Percentiles rank a stretch among this genome's conserved stretches.
phyloP scores from a whole-genome alignment of 2,797 vertebrate genomes.

The Vespertilio murinus region DNA sequence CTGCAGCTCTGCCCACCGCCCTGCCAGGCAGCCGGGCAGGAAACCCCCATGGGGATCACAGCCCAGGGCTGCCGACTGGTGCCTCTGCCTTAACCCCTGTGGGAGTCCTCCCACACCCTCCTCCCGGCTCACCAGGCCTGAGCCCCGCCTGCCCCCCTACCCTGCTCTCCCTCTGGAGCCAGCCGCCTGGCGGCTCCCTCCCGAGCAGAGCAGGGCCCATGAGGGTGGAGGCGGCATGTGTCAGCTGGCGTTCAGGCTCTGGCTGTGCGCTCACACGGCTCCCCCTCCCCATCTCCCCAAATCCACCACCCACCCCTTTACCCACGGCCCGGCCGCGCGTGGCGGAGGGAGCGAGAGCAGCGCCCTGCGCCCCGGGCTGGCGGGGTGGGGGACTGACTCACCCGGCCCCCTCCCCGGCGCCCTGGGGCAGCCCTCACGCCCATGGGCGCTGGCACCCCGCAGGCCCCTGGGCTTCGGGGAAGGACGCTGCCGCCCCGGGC shows the following conservation, averaged over 20 bases:
- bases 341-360: not conserved
- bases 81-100: not conserved
- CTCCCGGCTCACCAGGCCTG: not conserved
- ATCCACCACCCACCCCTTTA: slow-evolving; percentile 78
- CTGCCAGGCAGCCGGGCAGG: slow-evolving; percentile 11
- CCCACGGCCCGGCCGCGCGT: slow-evolving; percentile 75
- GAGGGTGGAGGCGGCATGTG: slow-evolving; percentile 79
- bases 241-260: slow-evolving; percentile 82
- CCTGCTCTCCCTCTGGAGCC: slow-evolving; percentile 30
- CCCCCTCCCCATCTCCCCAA: slow-evolving; percentile 84
- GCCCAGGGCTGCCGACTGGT: not conserved
- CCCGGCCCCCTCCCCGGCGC: slow-evolving; percentile 42
- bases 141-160: slow-evolving; percentile 27
- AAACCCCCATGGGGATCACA: not conserved
- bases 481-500: slow-evolving; percentile 50
- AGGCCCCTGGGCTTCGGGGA: slow-evolving; percentile 7
- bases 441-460: slow-evolving; percentile 51
- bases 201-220: slow-evolving; percentile 73
- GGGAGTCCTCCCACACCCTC: not conserved
- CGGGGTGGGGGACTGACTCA: slow-evolving; percentile 62
- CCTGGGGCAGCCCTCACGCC: slow-evolving; percentile 71
- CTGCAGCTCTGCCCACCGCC: not conserved
- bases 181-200: slow-evolving; percentile 68
- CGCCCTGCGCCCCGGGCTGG: slow-evolving; percentile 55
- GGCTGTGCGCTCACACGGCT: slow-evolving; percentile 80